Evolutionary conservation across 2,113 vertebrate species (phyloP), one percentile per base, ranked within the genome.

Genomic region (Barnardius zonarius): DNA sequence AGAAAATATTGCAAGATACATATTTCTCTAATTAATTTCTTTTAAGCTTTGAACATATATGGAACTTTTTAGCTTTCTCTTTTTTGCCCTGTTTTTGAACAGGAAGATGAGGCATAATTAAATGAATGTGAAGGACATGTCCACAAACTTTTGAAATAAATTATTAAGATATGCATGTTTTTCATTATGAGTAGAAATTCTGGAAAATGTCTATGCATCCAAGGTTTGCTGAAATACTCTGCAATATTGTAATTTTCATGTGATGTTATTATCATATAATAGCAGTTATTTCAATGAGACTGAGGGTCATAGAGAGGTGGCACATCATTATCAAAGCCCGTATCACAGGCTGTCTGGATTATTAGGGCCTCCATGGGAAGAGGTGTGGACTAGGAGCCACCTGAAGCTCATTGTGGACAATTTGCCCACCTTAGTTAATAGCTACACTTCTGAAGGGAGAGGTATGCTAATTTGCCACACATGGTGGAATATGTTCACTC

Each of bases 381-480:
- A 73, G 14, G 7, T n/a, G 8, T 30, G 31, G 28, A 52, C n/a
- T 51, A n/a, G 69, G 74, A 91, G 23, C 7, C 20, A 4, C 55
- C 30, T 27, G 43, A 80, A 75, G 5, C 39, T 74, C 5, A 0
- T 14, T 35, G 61, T 27, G 57, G 55, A 27, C 16, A 7, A 17
- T 0, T 7, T 31, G 7, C 22, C 16, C 27, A 43, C 24, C 31
- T 73, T 27, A 14, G 25, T 17, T 70, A 54, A 20, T 4, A 54
- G n/a, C 14, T 37, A 7, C 8, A 1, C 3, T 75, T 51, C 51
- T 39, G 48, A 15, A 12, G 11, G 22, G 15, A 30, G 3, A 63
- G 11, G 14, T 16, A 37, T 30, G 31, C 3, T 44, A 4, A 33
- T 33, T 49, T 4, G 1, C 8, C 0, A 5, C 18, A 8, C 5